Conservation (phyloP, 2,888 invertebrate species). For the Cactoblastis cactorum region DNA sequence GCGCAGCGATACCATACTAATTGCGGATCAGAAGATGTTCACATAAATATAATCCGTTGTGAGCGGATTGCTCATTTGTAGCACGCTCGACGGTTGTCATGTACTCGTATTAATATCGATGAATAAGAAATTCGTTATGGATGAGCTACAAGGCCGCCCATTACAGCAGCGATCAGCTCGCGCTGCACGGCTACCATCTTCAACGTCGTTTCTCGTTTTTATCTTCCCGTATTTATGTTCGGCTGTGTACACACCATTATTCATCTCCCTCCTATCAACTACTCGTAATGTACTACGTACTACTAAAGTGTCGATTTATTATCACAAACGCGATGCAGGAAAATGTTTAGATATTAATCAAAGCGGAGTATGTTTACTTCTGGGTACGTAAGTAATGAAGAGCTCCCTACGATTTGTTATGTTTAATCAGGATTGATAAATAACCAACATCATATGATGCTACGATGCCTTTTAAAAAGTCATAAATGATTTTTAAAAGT, state of each 20-base stretch:
- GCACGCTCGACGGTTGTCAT: constrained; percentile 69
- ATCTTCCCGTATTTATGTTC: constrained; percentile 61
- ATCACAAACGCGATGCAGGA: constrained; percentile 20
- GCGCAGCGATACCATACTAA: constrained; percentile 67
- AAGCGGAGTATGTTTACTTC: constrained; percentile 5
- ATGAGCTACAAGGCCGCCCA: constrained; percentile 72
- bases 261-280: constrained; percentile 32
- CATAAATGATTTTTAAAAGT: constrained; percentile 1
- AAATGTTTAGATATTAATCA: constrained; percentile 12
- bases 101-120: constrained; percentile 76
- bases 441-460: constrained; percentile 1
- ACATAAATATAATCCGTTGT: constrained; percentile 72
- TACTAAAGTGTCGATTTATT: constrained; percentile 39
- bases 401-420: constrained; percentile 9
- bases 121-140: constrained; percentile 78
- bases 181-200: constrained; percentile 56
- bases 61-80: constrained; percentile 73
- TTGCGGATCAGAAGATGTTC: constrained; percentile 70
- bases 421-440: constrained; percentile 9
- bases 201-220: constrained; percentile 58
- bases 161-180: constrained; percentile 57
- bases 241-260: constrained; percentile 46
- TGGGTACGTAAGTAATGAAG: constrained; percentile 9
- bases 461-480: constrained; percentile 3
- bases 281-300: constrained; percentile 23